Evolutionary conservation across 2,888 invertebrate species (phyloP), one percentile per base, ranked within the genome.

Genomic region (Dolichopus griseipennis): DNA sequence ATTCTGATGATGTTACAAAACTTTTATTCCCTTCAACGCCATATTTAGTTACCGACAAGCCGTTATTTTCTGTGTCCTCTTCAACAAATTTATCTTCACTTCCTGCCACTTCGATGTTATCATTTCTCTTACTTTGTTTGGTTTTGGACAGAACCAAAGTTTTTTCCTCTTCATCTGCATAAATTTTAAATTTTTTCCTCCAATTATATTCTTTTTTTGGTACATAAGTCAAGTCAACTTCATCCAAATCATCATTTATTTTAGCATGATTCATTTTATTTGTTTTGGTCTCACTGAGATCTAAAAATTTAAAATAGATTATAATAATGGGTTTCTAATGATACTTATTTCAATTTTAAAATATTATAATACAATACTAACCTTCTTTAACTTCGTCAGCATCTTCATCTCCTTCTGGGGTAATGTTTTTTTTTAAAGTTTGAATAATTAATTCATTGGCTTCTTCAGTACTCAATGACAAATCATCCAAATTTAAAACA

Each of bases 171-270:
- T 70, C 67, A 22, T 80, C 80, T 52, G 78, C 79, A 20, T 52
- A 12, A 52, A 80, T 69, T 62, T 76, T 78, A 37, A 80, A 80
- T 66, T 80, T 80, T 67, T 80, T 80, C 6, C 80, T 75, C 80
- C 80, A 80, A 61, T 81, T 80, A 68, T 80, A 80, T 64, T 80
- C 80, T 18, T 73, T 72, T 61, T 76, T 79, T 0, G 81, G 80
- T 18, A 73, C 76, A 65, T 79, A 79, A 41, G 78, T 78, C 15
- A 80, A 61, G 68, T 80, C 81, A 7, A 79, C 76, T 18, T 73
- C 73, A 5, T 72, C 70, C 66, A 74, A n/a, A 18, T 52, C 52
- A 18, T 15, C 15, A 52, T 52, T 52, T 18, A 18, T n/a, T 6
- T 18, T 52, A n/a, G 2, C 52, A 52, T 52, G 2, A 15, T 1